Conservation (phyloP, 1,140 invertebrate genomes). For the Centruroides vittatus region DNA sequence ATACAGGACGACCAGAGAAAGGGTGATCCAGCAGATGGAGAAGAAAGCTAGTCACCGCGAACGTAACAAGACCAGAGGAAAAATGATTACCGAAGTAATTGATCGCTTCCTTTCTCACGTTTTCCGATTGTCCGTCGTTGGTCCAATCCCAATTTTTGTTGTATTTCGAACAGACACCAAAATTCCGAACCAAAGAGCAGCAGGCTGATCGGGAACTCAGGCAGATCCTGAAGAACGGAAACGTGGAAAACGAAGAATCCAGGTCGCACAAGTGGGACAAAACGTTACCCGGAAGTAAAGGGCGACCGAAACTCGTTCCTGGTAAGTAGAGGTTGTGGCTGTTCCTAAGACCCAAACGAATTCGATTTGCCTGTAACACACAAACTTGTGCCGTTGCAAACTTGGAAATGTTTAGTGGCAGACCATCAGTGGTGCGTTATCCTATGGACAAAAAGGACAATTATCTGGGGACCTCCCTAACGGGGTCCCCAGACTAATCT, state of each 20-base stretch:
- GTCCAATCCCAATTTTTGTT: too few species aligned
- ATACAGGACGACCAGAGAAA: conserved; percentile 92
- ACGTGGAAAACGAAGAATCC: conserved; percentile 4
- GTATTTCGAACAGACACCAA: conserved; percentile 41
- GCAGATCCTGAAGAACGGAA: conserved; percentile 47
- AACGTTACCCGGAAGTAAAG: conserved; percentile 6
- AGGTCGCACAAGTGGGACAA: conserved; percentile 6
- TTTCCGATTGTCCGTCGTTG: too few species aligned
- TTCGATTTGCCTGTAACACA: too few species aligned
- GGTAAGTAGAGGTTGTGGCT: neutral
- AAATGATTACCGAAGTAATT: conserved; percentile 87
- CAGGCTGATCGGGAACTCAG: conserved; percentile 58
- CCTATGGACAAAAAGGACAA: too few species aligned
- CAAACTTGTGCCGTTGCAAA: too few species aligned
- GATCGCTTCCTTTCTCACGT: too few species aligned
- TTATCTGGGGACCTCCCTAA: too few species aligned
- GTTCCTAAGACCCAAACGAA: too few species aligned
- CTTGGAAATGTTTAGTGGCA: too few species aligned
- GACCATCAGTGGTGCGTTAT: too few species aligned
- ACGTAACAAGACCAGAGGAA: conserved; percentile 89
- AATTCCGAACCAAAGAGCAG: conserved; percentile 58
- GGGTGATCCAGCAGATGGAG: conserved; percentile 87
- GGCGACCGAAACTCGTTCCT: neutral
- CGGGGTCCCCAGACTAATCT: too few species aligned
- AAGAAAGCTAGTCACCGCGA: conserved; percentile 71